These are phyloP conservation scores for Tringa solitaria DNA, from an alignment of 2,113 vertebrate genomes.

Conservation along the genomic window DNA sequence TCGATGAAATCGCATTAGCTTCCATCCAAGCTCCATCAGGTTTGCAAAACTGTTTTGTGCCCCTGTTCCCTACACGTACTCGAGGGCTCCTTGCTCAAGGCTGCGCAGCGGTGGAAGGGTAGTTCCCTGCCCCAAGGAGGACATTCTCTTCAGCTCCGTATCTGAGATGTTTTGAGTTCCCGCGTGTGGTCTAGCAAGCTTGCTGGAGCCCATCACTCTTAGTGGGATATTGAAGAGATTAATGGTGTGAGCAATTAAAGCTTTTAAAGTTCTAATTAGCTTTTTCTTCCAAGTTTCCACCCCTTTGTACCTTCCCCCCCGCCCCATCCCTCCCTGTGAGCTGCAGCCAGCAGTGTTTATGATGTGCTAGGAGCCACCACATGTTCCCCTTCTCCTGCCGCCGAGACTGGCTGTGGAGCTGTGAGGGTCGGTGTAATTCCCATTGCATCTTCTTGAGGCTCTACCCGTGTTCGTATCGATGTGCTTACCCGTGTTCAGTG, in stretches of 20 bases:
- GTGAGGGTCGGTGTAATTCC: fast-evolving
- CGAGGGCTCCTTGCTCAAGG: neutral
- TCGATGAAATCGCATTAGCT: neutral
- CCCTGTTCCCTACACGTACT: neutral
- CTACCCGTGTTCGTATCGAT: neutral
- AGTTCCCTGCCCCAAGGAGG: neutral
- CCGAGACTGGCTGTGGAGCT: neutral
- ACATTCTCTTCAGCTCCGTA: neutral
- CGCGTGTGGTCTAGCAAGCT: neutral
- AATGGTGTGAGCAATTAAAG: neutral
- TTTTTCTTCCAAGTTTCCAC: neutral
- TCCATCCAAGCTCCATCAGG: neutral
- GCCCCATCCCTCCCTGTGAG: neutral
- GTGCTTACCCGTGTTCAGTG: neutral
- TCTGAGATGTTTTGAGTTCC: neutral
- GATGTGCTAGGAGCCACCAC: neutral
- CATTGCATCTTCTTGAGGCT: neutral
- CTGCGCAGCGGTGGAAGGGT: neutral
- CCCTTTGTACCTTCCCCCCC: neutral
- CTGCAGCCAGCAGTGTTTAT: neutral
- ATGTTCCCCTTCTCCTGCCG: neutral
- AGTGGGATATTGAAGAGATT: neutral
- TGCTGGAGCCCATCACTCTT: neutral
- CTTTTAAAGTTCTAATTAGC: neutral
- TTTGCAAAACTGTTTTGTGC: neutral